Evolutionary conservation across 2,797 vertebrate species (phyloP).

Genomic region (Neostethus bicornis): DNA sequence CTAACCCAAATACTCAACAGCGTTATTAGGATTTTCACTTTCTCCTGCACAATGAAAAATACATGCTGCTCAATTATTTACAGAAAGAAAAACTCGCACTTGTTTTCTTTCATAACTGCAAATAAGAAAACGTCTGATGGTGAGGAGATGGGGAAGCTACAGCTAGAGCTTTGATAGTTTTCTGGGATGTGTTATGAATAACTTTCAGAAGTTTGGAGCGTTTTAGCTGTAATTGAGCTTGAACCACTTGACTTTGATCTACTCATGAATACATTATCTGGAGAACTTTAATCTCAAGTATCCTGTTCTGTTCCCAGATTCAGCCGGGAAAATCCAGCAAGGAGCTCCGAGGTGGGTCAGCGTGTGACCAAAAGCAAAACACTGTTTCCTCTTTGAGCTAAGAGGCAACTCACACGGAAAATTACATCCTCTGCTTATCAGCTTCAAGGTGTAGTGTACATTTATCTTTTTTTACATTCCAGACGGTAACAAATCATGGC

Average conservation of each 20-base stretch:
- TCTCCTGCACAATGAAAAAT: slow-evolving; percentile 61
- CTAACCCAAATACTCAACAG: slow-evolving; percentile 21
- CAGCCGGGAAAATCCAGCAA: slow-evolving; percentile 23
- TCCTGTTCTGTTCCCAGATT: slow-evolving; percentile 40
- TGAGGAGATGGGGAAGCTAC: slow-evolving; percentile 9
- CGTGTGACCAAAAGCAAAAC: slow-evolving; percentile 14
- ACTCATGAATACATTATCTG: slow-evolving; percentile 63
- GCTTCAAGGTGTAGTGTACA: not conserved
- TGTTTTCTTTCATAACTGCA: slow-evolving; percentile 53
- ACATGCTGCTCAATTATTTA: slow-evolving; percentile 69
- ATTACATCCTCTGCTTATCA: slow-evolving; percentile 6
- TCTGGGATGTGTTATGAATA: slow-evolving; percentile 15
- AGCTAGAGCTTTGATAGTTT: slow-evolving; percentile 16
- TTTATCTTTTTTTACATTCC: slow-evolving; percentile 27
- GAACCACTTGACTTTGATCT: slow-evolving; percentile 61
- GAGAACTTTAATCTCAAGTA: slow-evolving; percentile 55
- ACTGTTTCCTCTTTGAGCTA: slow-evolving; percentile 4
- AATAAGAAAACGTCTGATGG: slow-evolving; percentile 27
- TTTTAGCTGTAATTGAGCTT: slow-evolving; percentile 57
- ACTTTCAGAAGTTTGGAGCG: slow-evolving; percentile 24
- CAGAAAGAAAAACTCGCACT: slow-evolving; percentile 19
- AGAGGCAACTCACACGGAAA: slow-evolving; percentile 17
- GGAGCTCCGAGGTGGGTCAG: slow-evolving; percentile 26
- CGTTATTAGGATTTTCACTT: slow-evolving; percentile 49
- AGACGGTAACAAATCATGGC: slow-evolving; percentile 30